Evolutionary conservation across 2,888 invertebrate genomes (phyloP), one percentile per base, ranked within the genome.

Genomic region (Drosophila anomelani): DNA sequence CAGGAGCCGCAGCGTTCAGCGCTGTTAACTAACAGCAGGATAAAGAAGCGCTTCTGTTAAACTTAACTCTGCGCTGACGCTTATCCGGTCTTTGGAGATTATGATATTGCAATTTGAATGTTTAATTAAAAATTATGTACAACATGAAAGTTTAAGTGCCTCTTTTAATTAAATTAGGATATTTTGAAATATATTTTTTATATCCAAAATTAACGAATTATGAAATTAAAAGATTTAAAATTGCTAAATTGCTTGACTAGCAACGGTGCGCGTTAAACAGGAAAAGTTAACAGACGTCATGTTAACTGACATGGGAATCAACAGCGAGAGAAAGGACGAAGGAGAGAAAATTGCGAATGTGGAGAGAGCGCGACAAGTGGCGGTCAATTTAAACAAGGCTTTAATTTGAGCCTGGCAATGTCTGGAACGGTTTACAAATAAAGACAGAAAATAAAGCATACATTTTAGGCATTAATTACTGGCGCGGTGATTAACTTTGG

Each of bases 331-430:
- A 34, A 39, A 53, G 20, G n/a, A 36, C 5, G 4, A 46, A 26
- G 53, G 54, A 58, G 51, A 43, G 64, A 55, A 34, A 46, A 38
- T 12, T 26, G 46, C 32, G 54, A 26, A 39, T 34, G 39, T 34
- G 55, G 23, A n/a, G 57, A 57, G 56, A 68, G 56, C 12, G 56
- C 67, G 68, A 68, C 68, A 68, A 68, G 68, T 68, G 68, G 68
- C 68, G 68, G 68, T 67, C 68, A 57, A 57, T 68, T 68, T 49
- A 36, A 68, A 66, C 20, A 7, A n/a, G 12, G 12, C 51, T 29
- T 29, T 13, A 1, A 39, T 38, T 62, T 4, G 5, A 43, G 58
- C 36, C 43, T 64, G 62, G 62, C 63, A 51, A 62, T 51, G 43
- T 44, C 36, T 10, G n/a, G 29, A 36, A 36, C n/a, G 5, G n/a